Evolutionary conservation across 2,888 invertebrate genomes (phyloP), one percentile per base, ranked within the genome.

Genomic region (Stenodema calcarata): DNA sequence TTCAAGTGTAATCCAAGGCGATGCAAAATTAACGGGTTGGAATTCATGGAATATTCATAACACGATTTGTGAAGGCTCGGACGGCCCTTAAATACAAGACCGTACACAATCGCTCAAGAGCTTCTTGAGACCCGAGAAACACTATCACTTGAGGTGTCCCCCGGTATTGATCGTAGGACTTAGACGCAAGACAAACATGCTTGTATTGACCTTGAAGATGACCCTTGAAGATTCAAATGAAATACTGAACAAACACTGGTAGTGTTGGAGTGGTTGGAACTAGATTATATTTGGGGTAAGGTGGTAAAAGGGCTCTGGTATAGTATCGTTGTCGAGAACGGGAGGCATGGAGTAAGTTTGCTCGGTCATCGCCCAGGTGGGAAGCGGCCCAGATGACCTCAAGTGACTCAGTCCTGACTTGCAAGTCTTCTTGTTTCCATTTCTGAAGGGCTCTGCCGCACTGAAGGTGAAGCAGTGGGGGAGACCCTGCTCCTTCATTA

Each of bases 351-450:
- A 50, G 54, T 42, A 84, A 28, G 69, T 70, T 44, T 86, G 86
- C 86, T 79, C 28, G 86, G 86, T 86, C 86, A 86, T 86, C 78
- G 86, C 79, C 86, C 86, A 86, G 86, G 86, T 86, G 86, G 86
- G 86, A 86, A 86, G 79, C 79, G 79, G 78, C 54, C 78, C 86
- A 86, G 69, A 86, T 86, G 86, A 86, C 86, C 79, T 35, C 42
- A 18, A 44, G 42, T 84, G 69, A 86, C 76, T 85, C 76, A 78
- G 86, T 79, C 42, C 79, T 86, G 86, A 86, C 86, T 86, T 86
- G 86, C 86, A 86, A 78, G 69, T 86, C 79, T 79, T 86, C 50
- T 76, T 76, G 50, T 86, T 73, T 79, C 86, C 70, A 86, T 86
- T 86, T 54, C 44, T 44, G 84, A 84, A 54, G 75, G 54, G 27